A percentile compares a stretch with the other conserved stretches of the same genome.
Conservation (phyloP, 2,797 vertebrate genomes). For the Schizopygopsis malacanthus region DNA sequence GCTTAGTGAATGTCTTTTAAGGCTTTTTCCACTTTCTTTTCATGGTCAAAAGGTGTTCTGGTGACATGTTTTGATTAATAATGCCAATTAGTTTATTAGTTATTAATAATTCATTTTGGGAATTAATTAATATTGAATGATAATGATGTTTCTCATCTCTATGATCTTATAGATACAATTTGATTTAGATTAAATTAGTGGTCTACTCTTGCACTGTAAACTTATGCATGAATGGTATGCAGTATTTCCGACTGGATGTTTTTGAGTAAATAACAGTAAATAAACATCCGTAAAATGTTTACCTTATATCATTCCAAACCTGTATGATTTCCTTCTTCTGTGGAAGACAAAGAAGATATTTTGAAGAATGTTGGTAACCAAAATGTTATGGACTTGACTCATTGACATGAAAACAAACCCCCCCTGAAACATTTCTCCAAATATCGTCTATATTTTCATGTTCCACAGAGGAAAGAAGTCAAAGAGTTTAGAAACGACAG, state of each 20-base stretch:
- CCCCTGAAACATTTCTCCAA: background rate
- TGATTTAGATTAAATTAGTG: constrained; percentile 10
- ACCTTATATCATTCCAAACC: background rate
- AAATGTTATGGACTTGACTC: background rate
- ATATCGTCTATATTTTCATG: background rate
- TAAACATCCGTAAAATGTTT: background rate
- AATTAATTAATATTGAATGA: background rate
- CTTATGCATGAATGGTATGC: background rate
- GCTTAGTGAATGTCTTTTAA: constrained; percentile 73
- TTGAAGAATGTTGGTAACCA: background rate
- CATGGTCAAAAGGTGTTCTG: background rate
- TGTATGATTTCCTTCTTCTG: constrained; percentile 11
- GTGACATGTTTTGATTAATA: constrained; percentile 1
- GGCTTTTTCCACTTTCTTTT: constrained; percentile 43
- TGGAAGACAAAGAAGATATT: constrained; percentile 2
- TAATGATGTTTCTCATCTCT: background rate
- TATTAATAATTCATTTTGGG: background rate
- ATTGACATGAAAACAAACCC: background rate
- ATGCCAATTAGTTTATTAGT: background rate
- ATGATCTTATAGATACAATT: background rate
- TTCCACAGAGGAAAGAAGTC: background rate
- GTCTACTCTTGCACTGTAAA: background rate
- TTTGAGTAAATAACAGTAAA: background rate
- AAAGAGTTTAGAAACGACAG: background rate
- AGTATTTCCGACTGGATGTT: background rate